A percentile compares a stretch with the other conserved stretches of the same genome.
phyloP scores from a whole-genome alignment of 2,888 invertebrate species.

The Xestobium rufovillosum region DNA sequence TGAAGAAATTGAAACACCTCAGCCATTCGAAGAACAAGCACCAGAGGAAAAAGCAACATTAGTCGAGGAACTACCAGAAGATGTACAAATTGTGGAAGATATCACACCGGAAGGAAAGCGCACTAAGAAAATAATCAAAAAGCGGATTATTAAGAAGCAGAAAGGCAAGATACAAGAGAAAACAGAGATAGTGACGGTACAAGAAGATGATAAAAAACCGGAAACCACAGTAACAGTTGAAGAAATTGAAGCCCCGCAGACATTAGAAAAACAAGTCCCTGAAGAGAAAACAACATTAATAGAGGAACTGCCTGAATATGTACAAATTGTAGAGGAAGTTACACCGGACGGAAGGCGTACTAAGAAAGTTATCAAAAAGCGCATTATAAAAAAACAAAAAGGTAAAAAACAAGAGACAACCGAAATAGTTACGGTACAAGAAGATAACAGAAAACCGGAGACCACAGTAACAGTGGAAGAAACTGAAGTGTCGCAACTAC shows the following conservation, averaged over 20 bases:
- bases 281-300: conserved; percentile 17
- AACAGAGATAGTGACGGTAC: conserved; percentile 25
- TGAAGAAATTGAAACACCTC: conserved; percentile 29
- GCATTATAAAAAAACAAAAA: conserved; percentile 21
- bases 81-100: conserved; percentile 34
- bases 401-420: conserved; percentile 23
- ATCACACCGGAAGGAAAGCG: conserved; percentile 18
- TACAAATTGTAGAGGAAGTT: conserved; percentile 34
- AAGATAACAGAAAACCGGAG: conserved; percentile 24
- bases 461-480: conserved; percentile 22
- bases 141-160: conserved; percentile 22
- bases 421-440: conserved; percentile 31
- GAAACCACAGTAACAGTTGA: conserved; percentile 13
- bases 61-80: conserved; percentile 24
- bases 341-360: conserved; percentile 20
- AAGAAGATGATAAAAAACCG: conserved; percentile 35
- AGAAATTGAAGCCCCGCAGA: too few species aligned
- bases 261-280: too few species aligned
- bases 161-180: conserved; percentile 25
- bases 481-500: conserved; percentile 11
- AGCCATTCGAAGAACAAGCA: conserved; percentile 24
- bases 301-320: conserved; percentile 29
- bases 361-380: conserved; percentile 19
- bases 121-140: conserved; percentile 20
- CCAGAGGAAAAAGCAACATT: conserved; percentile 1